A percentile compares a stretch with the other conserved stretches of the same genome.
Evolutionary conservation across 2,888 invertebrate species (phyloP).

Genomic region (Schizaphis graminum): DNA sequence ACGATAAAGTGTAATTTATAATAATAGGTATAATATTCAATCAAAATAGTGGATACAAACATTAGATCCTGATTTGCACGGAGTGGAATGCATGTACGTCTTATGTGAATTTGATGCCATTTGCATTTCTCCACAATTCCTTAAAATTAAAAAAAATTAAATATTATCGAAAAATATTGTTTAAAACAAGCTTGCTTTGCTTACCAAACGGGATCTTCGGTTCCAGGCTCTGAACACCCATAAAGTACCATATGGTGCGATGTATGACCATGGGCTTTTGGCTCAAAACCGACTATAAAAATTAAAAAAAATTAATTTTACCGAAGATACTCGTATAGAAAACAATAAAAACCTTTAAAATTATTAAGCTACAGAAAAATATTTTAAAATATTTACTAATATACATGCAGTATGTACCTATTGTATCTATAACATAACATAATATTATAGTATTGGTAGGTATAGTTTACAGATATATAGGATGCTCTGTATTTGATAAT

Average conservation of each 20-base stretch:
- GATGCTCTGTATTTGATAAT: neutral
- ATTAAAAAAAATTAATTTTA: neutral
- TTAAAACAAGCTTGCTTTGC: neutral
- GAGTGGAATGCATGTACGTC: constrained; percentile 74
- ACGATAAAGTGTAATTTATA: constrained; percentile 60
- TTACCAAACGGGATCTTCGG: constrained; percentile 78
- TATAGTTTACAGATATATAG: neutral
- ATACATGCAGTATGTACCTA: neutral
- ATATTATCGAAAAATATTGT: neutral
- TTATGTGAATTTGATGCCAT: constrained; percentile 77
- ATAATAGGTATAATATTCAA: neutral
- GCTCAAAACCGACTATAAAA: constrained; percentile 87
- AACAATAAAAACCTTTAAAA: neutral
- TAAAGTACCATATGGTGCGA: constrained; percentile 95
- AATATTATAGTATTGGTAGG: neutral
- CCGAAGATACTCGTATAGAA: neutral
- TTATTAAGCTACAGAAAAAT: neutral
- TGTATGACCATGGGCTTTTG: constrained; percentile 90
- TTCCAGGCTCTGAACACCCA: constrained; percentile 87
- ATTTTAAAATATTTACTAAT: neutral
- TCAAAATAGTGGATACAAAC: constrained; percentile 70
- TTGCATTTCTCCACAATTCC: constrained; percentile 98
- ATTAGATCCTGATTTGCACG: constrained; percentile 82
- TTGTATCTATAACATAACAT: neutral
- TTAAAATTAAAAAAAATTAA: constrained; percentile 70